These are phyloP conservation scores for Hippoglossus stenolepis DNA, from an alignment of 2,113 vertebrate species.

Conservation along the genomic window DNA sequence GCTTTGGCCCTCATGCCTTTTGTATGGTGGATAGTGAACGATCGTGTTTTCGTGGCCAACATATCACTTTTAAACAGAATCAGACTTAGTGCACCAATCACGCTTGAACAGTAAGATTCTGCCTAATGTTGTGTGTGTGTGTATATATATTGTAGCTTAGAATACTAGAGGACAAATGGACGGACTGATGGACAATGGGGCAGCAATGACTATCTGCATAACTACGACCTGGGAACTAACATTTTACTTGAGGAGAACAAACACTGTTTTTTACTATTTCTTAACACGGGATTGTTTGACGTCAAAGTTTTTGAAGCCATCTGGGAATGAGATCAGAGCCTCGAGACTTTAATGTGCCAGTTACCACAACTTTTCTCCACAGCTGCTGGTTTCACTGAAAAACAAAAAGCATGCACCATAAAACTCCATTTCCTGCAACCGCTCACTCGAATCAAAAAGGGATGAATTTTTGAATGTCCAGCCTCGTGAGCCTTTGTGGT, in stretches of 20 bases:
- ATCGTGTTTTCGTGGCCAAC: slow-evolving; percentile 16
- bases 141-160: not conserved
- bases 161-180: not conserved
- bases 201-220: not conserved
- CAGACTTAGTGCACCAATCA: slow-evolving; percentile 5
- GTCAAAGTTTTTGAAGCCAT: not conserved
- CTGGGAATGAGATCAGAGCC: not conserved
- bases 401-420: not conserved
- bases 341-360: slow-evolving; percentile 6
- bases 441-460: slow-evolving; percentile 53
- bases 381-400: slow-evolving; percentile 7
- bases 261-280: slow-evolving; percentile 9
- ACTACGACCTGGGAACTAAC: not conserved
- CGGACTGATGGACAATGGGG: not conserved
- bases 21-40: slow-evolving; percentile 14
- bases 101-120: not conserved
- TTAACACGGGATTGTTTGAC: not conserved
- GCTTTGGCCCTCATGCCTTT: slow-evolving; percentile 35
- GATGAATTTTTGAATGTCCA: slow-evolving; percentile 14
- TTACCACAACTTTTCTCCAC: slow-evolving; percentile 1
- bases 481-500: not conserved
- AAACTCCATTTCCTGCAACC: slow-evolving; percentile 14
- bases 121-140: too few species aligned
- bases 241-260: not conserved
- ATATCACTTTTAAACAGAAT: slow-evolving; percentile 29